Evolutionary conservation across 2,113 vertebrate genomes (phyloP).

Genomic region (Neotoma lepida): DNA sequence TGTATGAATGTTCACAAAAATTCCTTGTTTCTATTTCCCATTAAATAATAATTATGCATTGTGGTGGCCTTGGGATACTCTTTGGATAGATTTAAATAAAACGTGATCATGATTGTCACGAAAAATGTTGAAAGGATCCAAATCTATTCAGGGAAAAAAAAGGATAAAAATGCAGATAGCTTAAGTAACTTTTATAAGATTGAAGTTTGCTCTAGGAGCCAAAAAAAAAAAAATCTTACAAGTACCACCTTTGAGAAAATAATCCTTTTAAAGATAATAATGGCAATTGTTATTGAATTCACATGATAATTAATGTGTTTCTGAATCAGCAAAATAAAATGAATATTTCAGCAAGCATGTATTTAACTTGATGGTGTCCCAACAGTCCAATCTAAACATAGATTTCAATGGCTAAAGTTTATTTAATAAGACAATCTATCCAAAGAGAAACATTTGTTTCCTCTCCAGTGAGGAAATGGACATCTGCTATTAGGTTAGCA

Average conservation of each 20-base stretch:
- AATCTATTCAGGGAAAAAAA: constrained; percentile 27
- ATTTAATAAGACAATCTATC: constrained; percentile 71
- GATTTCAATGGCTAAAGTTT: constrained; percentile 70
- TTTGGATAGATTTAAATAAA: constrained; percentile 32
- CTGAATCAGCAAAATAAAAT: constrained; percentile 71
- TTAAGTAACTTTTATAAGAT: constrained; percentile 52
- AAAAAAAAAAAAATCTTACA: constrained; percentile 65
- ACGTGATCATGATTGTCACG: not conserved
- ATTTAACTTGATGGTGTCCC: constrained; percentile 69
- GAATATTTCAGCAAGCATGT: constrained; percentile 68
- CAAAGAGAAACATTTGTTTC: constrained; percentile 76
- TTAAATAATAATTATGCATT: not conserved
- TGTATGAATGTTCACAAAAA: not conserved
- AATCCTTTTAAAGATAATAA: constrained; percentile 67
- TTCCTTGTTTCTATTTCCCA: not conserved
- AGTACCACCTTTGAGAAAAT: constrained; percentile 64
- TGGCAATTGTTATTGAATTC: constrained; percentile 64
- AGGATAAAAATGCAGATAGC: constrained; percentile 46
- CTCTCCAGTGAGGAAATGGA: constrained; percentile 57
- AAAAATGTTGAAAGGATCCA: not conserved
- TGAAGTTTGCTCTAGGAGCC: constrained; percentile 37
- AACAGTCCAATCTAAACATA: constrained; percentile 66
- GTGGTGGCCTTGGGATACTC: constrained; percentile 9
- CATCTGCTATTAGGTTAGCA: constrained; percentile 60
- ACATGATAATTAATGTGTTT: constrained; percentile 66